Evolutionary conservation across 64 coral and sea anemone species (phyloP).

Genomic region (Actinia equina): DNA sequence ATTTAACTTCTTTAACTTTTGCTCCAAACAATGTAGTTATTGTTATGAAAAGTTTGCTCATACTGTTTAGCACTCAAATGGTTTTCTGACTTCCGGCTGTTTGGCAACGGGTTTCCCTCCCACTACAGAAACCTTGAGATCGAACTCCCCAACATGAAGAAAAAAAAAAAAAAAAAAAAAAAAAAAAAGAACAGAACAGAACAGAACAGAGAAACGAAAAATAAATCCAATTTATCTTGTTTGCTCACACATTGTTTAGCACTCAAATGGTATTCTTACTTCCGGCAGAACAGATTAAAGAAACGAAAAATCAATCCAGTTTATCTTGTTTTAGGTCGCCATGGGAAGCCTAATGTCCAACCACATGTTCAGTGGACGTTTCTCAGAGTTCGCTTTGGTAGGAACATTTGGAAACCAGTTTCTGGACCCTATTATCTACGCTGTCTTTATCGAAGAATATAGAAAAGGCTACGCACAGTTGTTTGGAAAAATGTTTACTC

Average conservation of each 20-base stretch:
- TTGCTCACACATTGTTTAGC: background rate
- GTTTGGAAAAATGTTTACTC: conserved; percentile 6
- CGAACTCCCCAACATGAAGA: no score
- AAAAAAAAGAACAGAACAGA: background rate
- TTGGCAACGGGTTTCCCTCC: background rate
- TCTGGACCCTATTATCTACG: conserved; percentile 54
- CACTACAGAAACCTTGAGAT: background rate
- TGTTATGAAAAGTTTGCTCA: no score
- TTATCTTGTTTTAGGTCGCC: conserved; percentile 52
- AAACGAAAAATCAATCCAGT: background rate
- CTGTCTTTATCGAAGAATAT: conserved; percentile 50
- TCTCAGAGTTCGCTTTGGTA: conserved; percentile 58
- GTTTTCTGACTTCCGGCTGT: no score
- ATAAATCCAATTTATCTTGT: background rate
- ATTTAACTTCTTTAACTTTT: background rate
- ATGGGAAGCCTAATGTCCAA: conserved; percentile 70
- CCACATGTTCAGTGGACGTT: conserved; percentile 25
- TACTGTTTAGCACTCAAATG: no score
- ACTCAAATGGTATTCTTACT: no score
- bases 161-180: background rate
- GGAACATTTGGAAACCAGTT: conserved; percentile 61
- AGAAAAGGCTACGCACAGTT: conserved; percentile 55
- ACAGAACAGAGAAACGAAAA: background rate
- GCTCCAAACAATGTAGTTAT: background rate
- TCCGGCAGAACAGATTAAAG: no score